These are phyloP conservation scores for Coranthus polyacanthus DNA, from an alignment of 2,797 vertebrate genomes.

Conservation along the genomic window DNA sequence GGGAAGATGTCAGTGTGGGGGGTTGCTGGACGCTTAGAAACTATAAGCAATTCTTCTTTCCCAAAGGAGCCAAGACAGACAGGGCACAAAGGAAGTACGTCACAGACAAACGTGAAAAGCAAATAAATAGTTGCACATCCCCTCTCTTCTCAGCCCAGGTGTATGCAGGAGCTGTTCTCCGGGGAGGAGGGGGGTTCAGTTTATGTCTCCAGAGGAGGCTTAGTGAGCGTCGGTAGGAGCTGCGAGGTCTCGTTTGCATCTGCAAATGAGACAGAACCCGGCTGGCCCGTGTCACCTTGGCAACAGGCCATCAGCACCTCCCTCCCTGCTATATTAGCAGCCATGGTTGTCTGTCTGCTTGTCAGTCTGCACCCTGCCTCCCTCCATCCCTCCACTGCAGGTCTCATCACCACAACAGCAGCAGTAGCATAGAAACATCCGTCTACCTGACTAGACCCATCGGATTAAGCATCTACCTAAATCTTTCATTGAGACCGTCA, in stretches of 20 bases:
- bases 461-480: conserved; percentile 65
- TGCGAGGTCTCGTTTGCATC: conserved; percentile 84
- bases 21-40: conserved; percentile 76
- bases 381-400: conserved; percentile 65
- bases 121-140: conserved; percentile 73
- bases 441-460: conserved; percentile 70
- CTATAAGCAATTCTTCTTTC: conserved; percentile 69
- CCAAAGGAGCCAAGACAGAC: conserved; percentile 65
- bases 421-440: conserved; percentile 39
- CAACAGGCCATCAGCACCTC: conserved; percentile 85
- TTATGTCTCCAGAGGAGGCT: conserved; percentile 74
- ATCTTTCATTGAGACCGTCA: conserved; percentile 68
- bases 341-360: conserved; percentile 81
- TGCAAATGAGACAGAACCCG: conserved; percentile 84
- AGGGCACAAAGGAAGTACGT: conserved; percentile 66
- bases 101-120: conserved; percentile 76
- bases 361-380: conserved; percentile 80
- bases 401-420: conserved; percentile 62
- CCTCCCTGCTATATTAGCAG: conserved; percentile 75
- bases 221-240: conserved; percentile 67
- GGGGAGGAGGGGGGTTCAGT: conserved; percentile 56
- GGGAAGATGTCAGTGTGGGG: conserved; percentile 75
- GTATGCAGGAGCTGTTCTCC: conserved; percentile 68
- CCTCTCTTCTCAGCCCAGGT: conserved; percentile 68
- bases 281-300: conserved; percentile 85